Percentiles rank a stretch among this genome's conserved stretches.
Evolutionary conservation across 2,888 invertebrate genomes (phyloP).

Genomic region (Leucophenga montana): DNA sequence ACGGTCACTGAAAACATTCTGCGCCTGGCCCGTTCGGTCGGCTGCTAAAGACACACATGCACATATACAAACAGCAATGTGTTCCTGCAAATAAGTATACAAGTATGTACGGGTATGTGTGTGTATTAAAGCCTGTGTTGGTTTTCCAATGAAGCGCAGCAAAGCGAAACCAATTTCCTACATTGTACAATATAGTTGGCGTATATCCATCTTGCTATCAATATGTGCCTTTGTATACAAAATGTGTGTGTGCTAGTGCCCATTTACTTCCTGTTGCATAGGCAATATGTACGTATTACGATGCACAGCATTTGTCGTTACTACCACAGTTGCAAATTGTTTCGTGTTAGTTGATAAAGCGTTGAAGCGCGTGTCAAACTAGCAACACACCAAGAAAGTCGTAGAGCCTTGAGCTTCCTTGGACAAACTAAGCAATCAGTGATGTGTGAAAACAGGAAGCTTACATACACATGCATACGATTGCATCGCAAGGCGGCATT

Average conservation of each 20-base stretch:
- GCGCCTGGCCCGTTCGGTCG: conserved; percentile 19
- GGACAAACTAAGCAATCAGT: not conserved
- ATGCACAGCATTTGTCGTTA: not conserved
- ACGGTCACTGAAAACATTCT: conserved; percentile 66
- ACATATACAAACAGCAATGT: not conserved
- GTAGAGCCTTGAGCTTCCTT: too few species aligned
- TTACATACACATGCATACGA: conserved; percentile 1
- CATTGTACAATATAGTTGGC: conserved; percentile 39
- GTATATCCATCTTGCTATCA: conserved; percentile 33
- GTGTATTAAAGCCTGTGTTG: too few species aligned
- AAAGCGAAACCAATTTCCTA: conserved; percentile 66
- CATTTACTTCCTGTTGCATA: conserved; percentile 55
- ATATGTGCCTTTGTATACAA: conserved; percentile 32
- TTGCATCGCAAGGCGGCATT: not conserved
- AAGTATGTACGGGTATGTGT: too few species aligned
- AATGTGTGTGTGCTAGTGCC: conserved; percentile 26
- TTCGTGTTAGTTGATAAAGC: conserved; percentile 54
- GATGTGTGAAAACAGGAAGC: conserved; percentile 39
- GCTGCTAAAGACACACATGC: too few species aligned
- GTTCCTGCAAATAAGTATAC: too few species aligned
- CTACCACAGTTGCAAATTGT: conserved; percentile 10
- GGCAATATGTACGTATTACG: conserved; percentile 18
- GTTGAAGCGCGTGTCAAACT: conserved; percentile 67
- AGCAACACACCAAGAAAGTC: conserved; percentile 47
- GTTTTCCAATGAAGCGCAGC: conserved; percentile 57